A percentile compares a stretch with the other conserved stretches of the same genome.
These are phyloP conservation scores for Tragopan temminckii DNA, from an alignment of 2,797 vertebrate genomes.

Conservation along the genomic window DNA sequence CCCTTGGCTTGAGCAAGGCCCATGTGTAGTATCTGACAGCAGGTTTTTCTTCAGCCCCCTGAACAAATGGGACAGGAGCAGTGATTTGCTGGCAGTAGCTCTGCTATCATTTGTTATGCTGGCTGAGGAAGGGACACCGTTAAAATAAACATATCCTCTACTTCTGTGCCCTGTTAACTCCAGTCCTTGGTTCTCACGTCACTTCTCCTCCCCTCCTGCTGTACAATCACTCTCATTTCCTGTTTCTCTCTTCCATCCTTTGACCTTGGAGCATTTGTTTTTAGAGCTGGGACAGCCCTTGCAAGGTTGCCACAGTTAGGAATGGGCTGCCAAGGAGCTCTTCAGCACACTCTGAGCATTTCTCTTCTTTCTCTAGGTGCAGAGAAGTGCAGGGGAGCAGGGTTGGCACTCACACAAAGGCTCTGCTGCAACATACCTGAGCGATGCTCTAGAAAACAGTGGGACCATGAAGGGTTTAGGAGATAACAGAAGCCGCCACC, in stretches of 20 bases:
- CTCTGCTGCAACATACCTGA: slow-evolving; percentile 50
- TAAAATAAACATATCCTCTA: not conserved
- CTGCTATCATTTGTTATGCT: not conserved
- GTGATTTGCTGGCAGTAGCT: not conserved
- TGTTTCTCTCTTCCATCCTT: not conserved
- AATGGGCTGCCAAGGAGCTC: not conserved
- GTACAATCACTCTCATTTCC: not conserved
- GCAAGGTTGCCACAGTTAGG: rapidly evolving
- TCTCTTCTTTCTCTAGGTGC: slow-evolving; percentile 64
- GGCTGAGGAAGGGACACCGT: not conserved
- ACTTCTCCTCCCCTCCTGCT: not conserved
- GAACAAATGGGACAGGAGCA: not conserved
- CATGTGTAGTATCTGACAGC: not conserved
- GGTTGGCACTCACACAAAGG: not conserved
- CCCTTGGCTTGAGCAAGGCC: not conserved
- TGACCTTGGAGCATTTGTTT: not conserved
- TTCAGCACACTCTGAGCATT: not conserved
- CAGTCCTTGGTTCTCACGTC: not conserved
- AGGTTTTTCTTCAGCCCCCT: not conserved
- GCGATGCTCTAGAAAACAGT: slow-evolving; percentile 83
- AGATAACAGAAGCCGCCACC: slow-evolving; percentile 93
- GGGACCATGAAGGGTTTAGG: slow-evolving; percentile 96
- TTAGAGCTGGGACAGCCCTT: not conserved
- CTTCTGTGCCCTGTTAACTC: not conserved
- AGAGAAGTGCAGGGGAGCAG: slow-evolving; percentile 23